phyloP scores from a whole-genome alignment of 2,888 invertebrate genomes.

The Ennomos erosarius region DNA sequence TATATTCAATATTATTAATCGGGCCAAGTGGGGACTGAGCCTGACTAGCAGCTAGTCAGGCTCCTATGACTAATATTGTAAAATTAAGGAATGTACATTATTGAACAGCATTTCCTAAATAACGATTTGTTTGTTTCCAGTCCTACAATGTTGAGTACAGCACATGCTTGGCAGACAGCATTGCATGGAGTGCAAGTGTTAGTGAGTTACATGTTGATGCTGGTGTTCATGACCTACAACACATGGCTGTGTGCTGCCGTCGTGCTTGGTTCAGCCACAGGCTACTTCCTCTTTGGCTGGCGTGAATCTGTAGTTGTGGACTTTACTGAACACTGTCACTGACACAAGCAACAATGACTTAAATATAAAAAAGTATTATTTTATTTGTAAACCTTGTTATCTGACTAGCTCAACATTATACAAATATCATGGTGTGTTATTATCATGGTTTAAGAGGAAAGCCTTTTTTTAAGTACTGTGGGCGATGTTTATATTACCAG shows the following conservation, averaged over 20 bases:
- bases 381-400: conserved; percentile 62
- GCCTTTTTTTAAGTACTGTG: conserved; percentile 64
- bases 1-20: no score
- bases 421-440: conserved; percentile 67
- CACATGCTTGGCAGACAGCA: conserved; percentile 94
- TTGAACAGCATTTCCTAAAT: background rate
- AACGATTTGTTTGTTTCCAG: conserved; percentile 77
- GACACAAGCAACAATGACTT: conserved; percentile 57
- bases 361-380: conserved; percentile 55
- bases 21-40: no score
- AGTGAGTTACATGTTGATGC: conserved; percentile 96
- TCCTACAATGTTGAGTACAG: conserved; percentile 92
- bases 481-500: conserved; percentile 75
- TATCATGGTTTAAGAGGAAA: conserved; percentile 75
- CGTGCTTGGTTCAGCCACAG: conserved; percentile 94
- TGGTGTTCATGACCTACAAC: conserved; percentile 99
- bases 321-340: conserved; percentile 98
- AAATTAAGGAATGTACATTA: no score
- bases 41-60: no score
- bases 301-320: conserved; percentile 97
- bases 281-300: conserved; percentile 98
- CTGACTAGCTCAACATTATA: conserved; percentile 65
- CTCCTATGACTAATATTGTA: no score
- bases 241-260: conserved; percentile 96
- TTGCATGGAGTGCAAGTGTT: conserved; percentile 96